A percentile compares a stretch with the other conserved stretches of the same genome.
phyloP scores from a whole-genome alignment of 2,113 vertebrate genomes.

The Candoia aspera region DNA sequence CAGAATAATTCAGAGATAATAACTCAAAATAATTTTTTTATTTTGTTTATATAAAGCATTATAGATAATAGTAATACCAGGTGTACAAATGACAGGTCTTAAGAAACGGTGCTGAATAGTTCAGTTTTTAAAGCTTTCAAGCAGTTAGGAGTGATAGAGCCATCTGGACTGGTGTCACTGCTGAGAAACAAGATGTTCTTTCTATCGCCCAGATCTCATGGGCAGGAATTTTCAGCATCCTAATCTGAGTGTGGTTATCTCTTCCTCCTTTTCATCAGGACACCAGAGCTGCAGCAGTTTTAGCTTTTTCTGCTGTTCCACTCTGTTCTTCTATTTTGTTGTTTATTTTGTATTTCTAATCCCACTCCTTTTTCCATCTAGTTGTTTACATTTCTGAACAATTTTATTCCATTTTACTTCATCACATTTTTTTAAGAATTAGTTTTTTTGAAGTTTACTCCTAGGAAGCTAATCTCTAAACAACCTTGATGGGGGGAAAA shows the following conservation, averaged over 20 bases:
- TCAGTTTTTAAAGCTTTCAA: not conserved
- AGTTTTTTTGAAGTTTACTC: not conserved
- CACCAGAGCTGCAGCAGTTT: too few species aligned
- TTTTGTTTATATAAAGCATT: not conserved
- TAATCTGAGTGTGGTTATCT: too few species aligned
- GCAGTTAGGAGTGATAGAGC: not conserved
- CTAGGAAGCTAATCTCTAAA: not conserved
- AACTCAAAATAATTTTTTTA: not conserved
- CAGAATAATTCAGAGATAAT: not conserved
- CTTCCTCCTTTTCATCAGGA: too few species aligned
- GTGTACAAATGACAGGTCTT: not conserved
- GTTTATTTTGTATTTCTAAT: not conserved
- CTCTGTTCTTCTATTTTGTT: not conserved
- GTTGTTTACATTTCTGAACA: not conserved
- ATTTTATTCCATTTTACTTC: not conserved
- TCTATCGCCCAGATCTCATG: not conserved
- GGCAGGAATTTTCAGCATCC: not conserved
- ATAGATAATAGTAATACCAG: not conserved
- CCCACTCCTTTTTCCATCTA: not conserved
- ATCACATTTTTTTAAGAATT: not conserved
- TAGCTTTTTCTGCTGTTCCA: not conserved
- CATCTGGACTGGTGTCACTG: not conserved
- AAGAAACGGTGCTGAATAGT: not conserved
- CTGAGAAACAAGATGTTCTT: not conserved
- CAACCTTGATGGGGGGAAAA: not conserved